Conservation (phyloP, 2,888 invertebrate genomes). For the Dryococelus australis region DNA sequence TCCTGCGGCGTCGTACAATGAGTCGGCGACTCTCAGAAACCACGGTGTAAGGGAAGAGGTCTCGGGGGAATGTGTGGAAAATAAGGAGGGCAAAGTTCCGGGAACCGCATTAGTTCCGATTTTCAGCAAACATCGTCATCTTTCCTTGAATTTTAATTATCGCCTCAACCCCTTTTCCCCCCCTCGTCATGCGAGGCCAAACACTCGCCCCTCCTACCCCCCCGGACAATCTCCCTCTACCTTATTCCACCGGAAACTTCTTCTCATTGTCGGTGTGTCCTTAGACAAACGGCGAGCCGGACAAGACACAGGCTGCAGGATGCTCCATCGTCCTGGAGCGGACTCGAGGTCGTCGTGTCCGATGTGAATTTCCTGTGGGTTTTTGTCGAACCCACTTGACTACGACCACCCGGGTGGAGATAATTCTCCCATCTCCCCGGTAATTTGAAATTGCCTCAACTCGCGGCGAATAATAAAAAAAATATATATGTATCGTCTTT, state of each 20-base stretch:
- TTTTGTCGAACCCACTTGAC: not conserved
- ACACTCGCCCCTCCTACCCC: not conserved
- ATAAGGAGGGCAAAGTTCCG: not conserved
- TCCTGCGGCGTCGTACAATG: not conserved
- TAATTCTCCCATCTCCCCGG: not conserved
- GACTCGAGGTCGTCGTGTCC: not conserved
- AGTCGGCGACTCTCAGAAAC: not conserved
- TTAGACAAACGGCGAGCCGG: not conserved
- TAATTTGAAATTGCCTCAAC: not conserved
- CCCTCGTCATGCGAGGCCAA: not conserved
- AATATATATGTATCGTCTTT: not conserved
- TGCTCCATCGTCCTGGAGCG: too few species aligned
- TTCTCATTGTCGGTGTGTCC: conserved; percentile 1
- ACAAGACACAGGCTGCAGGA: not conserved
- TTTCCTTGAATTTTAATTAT: conserved; percentile 46
- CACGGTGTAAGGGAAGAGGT: not conserved
- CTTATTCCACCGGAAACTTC: too few species aligned
- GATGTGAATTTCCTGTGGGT: not conserved
- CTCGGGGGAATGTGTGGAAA: not conserved
- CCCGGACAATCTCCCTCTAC: too few species aligned
- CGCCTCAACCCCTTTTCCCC: not conserved
- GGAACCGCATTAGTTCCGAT: not conserved
- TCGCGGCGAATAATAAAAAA: not conserved
- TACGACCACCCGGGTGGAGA: not conserved
- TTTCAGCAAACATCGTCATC: conserved; percentile 39